Conservation (phyloP, 2,888 invertebrate genomes). For the Drosophila parthenogenetica region DNA sequence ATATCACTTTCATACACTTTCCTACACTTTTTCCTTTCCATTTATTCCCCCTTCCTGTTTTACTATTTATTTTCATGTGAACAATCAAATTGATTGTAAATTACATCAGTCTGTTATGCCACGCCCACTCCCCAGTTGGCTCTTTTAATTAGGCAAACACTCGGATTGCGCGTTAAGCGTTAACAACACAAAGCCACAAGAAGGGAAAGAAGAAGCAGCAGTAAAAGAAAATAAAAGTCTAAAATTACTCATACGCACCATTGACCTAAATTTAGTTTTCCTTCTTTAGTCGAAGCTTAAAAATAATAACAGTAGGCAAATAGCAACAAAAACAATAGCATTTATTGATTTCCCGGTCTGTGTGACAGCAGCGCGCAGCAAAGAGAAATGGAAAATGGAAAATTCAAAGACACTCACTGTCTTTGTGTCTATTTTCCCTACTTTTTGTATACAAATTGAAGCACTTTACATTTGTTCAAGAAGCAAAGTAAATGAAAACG, state of each 20-base stretch:
- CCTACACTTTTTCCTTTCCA: neutral
- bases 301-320: constrained; percentile 26
- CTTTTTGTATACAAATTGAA: constrained; percentile 7
- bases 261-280: constrained; percentile 54
- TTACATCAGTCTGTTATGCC: constrained; percentile 17
- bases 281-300: constrained; percentile 15
- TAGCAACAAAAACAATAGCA: constrained; percentile 28
- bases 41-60: neutral
- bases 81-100: constrained; percentile 13
- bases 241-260: constrained; percentile 66
- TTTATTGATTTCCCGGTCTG: constrained; percentile 62
- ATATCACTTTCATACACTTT: constrained; percentile 3
- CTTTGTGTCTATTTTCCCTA: neutral
- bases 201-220: neutral
- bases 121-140: constrained; percentile 7
- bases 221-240: constrained; percentile 11
- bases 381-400: constrained; percentile 4
- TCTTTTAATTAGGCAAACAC: constrained; percentile 30
- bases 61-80: neutral
- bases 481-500: constrained; percentile 22
- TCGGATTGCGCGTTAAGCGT: neutral
- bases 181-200: neutral
- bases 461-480: constrained; percentile 19
- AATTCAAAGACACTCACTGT: constrained; percentile 3
- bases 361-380: neutral